Evolutionary conservation across 1,140 invertebrate genomes (phyloP), one percentile per base, ranked within the genome.

Genomic region (Halyomorpha halys): DNA sequence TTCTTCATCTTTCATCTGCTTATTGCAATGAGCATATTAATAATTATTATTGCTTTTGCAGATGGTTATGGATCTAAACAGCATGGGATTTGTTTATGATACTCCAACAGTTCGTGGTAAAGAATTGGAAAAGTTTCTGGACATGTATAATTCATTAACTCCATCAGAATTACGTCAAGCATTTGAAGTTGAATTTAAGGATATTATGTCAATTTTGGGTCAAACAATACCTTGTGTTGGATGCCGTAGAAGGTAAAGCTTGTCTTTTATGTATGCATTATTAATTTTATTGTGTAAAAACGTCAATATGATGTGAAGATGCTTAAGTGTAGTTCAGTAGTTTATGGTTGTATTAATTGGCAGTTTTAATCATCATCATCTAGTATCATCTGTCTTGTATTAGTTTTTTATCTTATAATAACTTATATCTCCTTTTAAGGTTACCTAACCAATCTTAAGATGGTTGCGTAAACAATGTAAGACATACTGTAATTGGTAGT

Each of bases 201-300:
- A 91, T 76, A 83, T 94, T 64, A 80, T 91, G 70, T 82, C 82
- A 69, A 84, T 93, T 71, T 78, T 95, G 61, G 85, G 89, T 76
- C 89, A 93, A 77, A 86, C 85, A 72, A 90, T 94, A 71, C 90
- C 91, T 61, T 95, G 92, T 81, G 89, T 94, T 72, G 91, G 92
- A 56, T 95, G 91, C 76, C 80, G 91, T 69, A 82, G 88, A 82
- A 93, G 89, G 90, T 91, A 79, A 70, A 66, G 64, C 49, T 47
- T 49, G 2, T 44, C 15, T 21, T 34, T n/a, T 16, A 47, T 54
- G 51, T 18, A 53, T 21, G 11, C 8, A 18, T 56, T 27, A 25
- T 27, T 56, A 27, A 16, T 39, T 39, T 39, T 39, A 39, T 39
- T 39, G 5, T 39, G 4, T 39, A 30, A 30, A 30, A 30, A 30